Evolutionary conservation across 2,888 invertebrate species (phyloP), one percentile per base, ranked within the genome.

Genomic region (Apodemia mormo): DNA sequence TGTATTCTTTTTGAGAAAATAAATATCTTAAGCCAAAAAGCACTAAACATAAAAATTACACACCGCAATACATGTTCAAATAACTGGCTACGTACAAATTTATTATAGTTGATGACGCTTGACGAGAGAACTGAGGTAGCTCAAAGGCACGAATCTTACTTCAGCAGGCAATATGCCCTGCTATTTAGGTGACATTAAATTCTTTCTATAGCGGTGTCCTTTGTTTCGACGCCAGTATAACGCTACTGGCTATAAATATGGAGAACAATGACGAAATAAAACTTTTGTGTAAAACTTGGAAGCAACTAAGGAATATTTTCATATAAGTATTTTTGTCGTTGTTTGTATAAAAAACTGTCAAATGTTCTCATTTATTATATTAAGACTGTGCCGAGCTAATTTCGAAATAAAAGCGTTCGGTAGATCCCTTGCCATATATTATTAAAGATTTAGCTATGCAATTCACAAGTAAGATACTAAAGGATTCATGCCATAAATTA

Each of bases 231-330:
- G 71, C 76, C 78, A 75, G 80, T 81, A 82, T 81, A 4, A 81
- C 84, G 85, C 86, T 87, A 84, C 87, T 74, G 85, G 77, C 80
- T 74, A 84, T 87, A 85, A 84, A 85, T 76, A 78, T 73, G 76
- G 76, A 79, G 76, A 87, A 88, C 88, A 88, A 88, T 88, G 78
- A 83, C 74, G 73, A 77, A 82, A 83, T 85, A 86, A 86, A 87
- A 82, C 29, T 61, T 33, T 14, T 61, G 33, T 33, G 33, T 7
- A 7, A 61, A 7, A 61, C 33, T 61, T 12, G 37, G 2, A 37
- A 37, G 33, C 61, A 61, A 33, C 14, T 14, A 61, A 7, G 8
- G 40, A 40, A 40, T 40, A 40, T 40, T 40, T 40, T 40, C 40
- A 40, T 40, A 7, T 8, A 33, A 3, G 33, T 33, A 33, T 33